Conservation (phyloP, 2,888 invertebrate species). For the Sesia apiformis region DNA sequence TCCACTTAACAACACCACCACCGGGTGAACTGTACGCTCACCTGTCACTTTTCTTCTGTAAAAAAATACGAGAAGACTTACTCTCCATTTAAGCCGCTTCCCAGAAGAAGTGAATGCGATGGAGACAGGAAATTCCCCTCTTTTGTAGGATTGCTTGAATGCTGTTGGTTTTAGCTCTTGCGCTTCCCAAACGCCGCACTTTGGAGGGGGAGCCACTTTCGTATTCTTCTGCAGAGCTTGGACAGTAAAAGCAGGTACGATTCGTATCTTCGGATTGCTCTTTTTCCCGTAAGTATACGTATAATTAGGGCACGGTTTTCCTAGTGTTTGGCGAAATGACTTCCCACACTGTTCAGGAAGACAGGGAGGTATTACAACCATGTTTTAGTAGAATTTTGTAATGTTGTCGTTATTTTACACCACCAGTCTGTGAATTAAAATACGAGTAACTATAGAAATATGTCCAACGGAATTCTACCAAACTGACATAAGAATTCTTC, state of each 20-base stretch:
- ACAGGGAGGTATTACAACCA: slow-evolving; percentile 36
- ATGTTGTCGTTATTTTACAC: too few relatives aligned
- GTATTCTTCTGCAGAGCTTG: slow-evolving; percentile 89
- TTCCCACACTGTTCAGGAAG: slow-evolving; percentile 59
- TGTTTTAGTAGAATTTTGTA: too few relatives aligned
- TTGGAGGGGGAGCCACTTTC: slow-evolving; percentile 80
- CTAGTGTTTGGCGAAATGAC: slow-evolving; percentile 69
- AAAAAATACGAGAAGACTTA: slow-evolving; percentile 25
- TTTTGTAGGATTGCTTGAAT: slow-evolving; percentile 77
- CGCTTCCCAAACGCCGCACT: slow-evolving; percentile 73
- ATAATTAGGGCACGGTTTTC: slow-evolving; percentile 68
- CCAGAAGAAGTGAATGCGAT: slow-evolving; percentile 80
- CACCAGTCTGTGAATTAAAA: too few relatives aligned
- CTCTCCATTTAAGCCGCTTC: slow-evolving; percentile 83
- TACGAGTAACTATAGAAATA: too few relatives aligned
- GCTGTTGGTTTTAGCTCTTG: slow-evolving; percentile 66
- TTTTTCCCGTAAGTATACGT: slow-evolving; percentile 49
- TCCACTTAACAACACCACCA: background rate
- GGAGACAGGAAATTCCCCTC: slow-evolving; percentile 86
- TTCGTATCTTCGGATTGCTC: slow-evolving; percentile 61
- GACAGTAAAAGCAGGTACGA: slow-evolving; percentile 91
- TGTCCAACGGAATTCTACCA: too few relatives aligned
- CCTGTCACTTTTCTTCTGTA: background rate
- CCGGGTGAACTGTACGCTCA: too few relatives aligned
- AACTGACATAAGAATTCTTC: too few relatives aligned